Evolutionary conservation across 2,113 vertebrate species (phyloP).

Genomic region (Solenodon paradoxus): DNA sequence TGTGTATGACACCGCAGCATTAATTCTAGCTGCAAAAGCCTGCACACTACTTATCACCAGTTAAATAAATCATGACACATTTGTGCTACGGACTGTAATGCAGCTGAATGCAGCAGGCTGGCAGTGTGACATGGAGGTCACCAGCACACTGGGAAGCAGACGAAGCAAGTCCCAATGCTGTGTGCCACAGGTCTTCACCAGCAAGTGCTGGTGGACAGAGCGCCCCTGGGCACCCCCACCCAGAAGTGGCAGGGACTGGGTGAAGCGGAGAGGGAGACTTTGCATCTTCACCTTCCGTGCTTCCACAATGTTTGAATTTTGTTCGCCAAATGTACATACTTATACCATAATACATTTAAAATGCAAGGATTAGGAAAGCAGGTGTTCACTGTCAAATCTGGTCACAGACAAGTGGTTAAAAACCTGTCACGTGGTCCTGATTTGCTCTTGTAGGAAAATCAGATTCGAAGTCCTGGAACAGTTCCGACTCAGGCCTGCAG

Average conservation of each 20-base stretch:
- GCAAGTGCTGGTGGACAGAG: not conserved
- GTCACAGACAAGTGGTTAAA: slow-evolving; percentile 33
- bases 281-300: not conserved
- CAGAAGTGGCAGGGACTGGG: not conserved
- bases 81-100: not conserved
- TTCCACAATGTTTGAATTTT: not conserved
- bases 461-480: not conserved
- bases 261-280: not conserved
- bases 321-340: not conserved
- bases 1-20: not conserved
- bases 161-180: not conserved
- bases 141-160: not conserved
- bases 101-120: not conserved
- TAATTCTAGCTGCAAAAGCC: not conserved
- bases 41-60: not conserved
- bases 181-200: too few relatives aligned
- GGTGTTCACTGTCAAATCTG: slow-evolving; percentile 12
- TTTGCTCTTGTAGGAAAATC: not conserved
- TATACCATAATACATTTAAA: not conserved
- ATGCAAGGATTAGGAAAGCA: slow-evolving; percentile 20
- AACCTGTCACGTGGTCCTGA: not conserved
- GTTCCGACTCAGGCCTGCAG: not conserved
- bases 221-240: accelerated
- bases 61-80: not conserved
- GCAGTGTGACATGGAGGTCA: not conserved